Evolutionary conservation across 2,797 vertebrate species (phyloP).

Genomic region (Chloroceryle inda): DNA sequence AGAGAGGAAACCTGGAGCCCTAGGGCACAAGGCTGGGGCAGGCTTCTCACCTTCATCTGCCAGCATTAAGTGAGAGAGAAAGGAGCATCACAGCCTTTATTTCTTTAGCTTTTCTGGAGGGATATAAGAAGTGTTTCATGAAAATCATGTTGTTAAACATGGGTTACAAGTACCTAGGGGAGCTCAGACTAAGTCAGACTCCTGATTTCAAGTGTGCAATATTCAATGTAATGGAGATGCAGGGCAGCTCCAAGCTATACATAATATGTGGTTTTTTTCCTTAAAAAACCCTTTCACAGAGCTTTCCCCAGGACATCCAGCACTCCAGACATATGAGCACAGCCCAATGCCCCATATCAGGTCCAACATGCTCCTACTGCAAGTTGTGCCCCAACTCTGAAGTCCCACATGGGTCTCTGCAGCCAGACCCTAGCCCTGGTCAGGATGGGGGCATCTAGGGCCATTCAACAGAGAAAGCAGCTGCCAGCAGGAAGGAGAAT

Average conservation of each 20-base stretch:
- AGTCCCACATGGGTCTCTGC: accelerated
- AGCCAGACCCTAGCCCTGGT: background rate
- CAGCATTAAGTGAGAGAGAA: background rate
- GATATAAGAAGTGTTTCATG: background rate
- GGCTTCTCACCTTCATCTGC: background rate
- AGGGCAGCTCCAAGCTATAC: background rate
- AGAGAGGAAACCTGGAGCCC: accelerated
- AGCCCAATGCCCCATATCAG: accelerated
- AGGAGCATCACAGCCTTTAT: background rate
- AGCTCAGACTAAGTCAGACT: background rate
- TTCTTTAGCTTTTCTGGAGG: background rate
- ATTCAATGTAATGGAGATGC: background rate
- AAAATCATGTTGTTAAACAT: background rate
- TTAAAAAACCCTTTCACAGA: background rate
- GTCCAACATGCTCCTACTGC: background rate
- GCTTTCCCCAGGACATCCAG: background rate
- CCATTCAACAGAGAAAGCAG: background rate
- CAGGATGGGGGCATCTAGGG: accelerated
- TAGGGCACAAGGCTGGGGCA: background rate
- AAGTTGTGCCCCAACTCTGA: background rate
- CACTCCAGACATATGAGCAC: accelerated
- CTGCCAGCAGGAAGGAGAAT: background rate
- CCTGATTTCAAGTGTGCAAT: background rate
- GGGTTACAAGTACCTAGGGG: background rate
- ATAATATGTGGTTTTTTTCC: background rate